Evolutionary conservation across 2,888 invertebrate species (phyloP).

Genomic region (Rugalucina vietnamica): DNA sequence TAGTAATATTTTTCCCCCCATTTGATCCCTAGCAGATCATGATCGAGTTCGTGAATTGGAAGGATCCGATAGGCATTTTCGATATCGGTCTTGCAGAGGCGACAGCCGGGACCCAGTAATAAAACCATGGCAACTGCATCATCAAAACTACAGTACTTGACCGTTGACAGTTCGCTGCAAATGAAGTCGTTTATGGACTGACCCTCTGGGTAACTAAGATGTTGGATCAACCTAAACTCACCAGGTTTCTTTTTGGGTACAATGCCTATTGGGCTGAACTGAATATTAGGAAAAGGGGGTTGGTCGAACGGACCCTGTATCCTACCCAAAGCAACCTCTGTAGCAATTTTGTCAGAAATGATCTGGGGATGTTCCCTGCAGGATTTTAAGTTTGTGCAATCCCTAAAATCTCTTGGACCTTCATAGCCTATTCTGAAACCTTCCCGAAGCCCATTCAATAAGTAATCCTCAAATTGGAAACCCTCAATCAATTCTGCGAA

Average conservation of each 20-base stretch:
- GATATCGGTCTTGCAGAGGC: not conserved
- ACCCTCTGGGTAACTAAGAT: not conserved
- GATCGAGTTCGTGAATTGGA: not conserved
- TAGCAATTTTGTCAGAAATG: slow-evolving; percentile 18
- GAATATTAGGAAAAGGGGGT: slow-evolving; percentile 27
- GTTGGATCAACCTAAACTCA: not conserved
- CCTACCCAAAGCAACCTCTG: slow-evolving; percentile 20
- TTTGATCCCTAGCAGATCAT: not conserved
- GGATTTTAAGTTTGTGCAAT: slow-evolving; percentile 32
- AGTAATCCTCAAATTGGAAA: not conserved
- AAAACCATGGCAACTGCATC: not conserved
- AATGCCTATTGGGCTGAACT: slow-evolving; percentile 33
- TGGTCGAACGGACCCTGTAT: slow-evolving; percentile 34
- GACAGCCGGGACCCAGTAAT: slow-evolving; percentile 7
- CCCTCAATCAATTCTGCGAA: not conserved
- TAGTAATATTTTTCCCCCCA: not conserved
- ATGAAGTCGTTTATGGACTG: not conserved
- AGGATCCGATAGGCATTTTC: not conserved
- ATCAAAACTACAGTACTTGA: not conserved
- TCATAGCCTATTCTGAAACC: slow-evolving; percentile 37
- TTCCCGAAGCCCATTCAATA: not conserved
- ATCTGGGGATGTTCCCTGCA: slow-evolving; percentile 12
- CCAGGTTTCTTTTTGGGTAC: not conserved
- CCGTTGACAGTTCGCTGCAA: not conserved
- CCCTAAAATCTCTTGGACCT: not conserved